A percentile compares a stretch with the other conserved stretches of the same genome.
Evolutionary conservation across 2,797 vertebrate species (phyloP).

Genomic region (Spatula versicolor): DNA sequence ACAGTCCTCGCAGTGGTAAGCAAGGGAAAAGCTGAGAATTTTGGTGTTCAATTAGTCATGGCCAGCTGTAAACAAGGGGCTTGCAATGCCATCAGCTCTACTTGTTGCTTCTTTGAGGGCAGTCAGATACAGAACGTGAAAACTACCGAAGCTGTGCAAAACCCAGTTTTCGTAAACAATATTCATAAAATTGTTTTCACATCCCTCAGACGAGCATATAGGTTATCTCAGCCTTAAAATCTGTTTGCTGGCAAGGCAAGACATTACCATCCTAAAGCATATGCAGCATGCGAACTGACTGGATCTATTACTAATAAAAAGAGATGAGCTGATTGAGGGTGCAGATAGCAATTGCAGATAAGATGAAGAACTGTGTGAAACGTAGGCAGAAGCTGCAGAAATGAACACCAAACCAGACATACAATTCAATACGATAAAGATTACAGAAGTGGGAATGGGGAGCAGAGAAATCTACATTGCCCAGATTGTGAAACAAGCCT

Average conservation of each 20-base stretch:
- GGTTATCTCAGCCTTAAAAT: slow-evolving; percentile 46
- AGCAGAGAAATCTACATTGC: slow-evolving; percentile 5
- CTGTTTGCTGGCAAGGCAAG: slow-evolving; percentile 28
- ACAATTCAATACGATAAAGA: background rate
- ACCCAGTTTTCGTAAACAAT: slow-evolving; percentile 25
- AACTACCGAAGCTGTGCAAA: slow-evolving; percentile 1
- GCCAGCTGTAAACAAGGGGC: background rate
- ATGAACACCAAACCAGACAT: background rate
- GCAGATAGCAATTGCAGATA: slow-evolving; percentile 21
- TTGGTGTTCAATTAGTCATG: background rate
- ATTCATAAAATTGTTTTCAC: slow-evolving; percentile 61
- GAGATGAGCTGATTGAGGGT: slow-evolving; percentile 22
- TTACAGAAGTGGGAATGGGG: slow-evolving; percentile 43
- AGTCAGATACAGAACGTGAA: background rate
- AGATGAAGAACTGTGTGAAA: slow-evolving; percentile 9
- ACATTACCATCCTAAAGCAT: background rate
- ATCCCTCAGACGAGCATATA: slow-evolving; percentile 31
- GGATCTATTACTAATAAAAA: slow-evolving; percentile 54
- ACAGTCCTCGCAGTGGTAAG: background rate
- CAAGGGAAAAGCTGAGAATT: background rate
- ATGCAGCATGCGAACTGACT: background rate
- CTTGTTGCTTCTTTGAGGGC: background rate
- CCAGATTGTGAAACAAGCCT: slow-evolving; percentile 19
- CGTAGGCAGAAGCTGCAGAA: background rate
- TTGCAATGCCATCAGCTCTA: background rate